Percentiles rank a stretch among this genome's conserved stretches.
These are phyloP conservation scores for Piliocolobus tephrosceles DNA, from an alignment of 2,113 vertebrate genomes.

Conservation along the genomic window DNA sequence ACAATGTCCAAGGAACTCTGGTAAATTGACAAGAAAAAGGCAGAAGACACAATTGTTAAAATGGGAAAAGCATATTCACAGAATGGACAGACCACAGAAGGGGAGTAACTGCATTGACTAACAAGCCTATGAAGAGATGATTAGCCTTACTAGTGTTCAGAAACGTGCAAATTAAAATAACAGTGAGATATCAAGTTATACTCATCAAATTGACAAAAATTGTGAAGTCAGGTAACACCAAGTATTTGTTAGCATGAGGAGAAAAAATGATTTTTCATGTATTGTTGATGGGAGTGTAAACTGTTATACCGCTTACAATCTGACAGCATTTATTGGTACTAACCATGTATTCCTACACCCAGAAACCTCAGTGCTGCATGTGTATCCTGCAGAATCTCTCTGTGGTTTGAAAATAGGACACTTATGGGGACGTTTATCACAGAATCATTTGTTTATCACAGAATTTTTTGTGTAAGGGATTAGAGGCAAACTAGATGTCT, in stretches of 20 bases:
- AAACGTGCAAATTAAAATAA: slow-evolving; percentile 37
- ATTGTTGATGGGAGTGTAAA: not conserved
- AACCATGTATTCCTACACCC: not conserved
- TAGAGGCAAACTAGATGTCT: not conserved
- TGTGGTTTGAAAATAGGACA: not conserved
- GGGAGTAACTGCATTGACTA: not conserved
- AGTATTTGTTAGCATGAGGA: not conserved
- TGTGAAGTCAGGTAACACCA: not conserved
- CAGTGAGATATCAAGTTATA: not conserved
- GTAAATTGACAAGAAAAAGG: not conserved
- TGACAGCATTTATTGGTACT: not conserved
- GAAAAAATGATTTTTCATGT: not conserved
- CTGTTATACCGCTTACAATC: not conserved
- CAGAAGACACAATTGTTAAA: slow-evolving; percentile 3
- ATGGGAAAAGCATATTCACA: not conserved
- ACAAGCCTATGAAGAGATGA: not conserved
- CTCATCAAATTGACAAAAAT: not conserved
- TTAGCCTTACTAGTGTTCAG: not conserved
- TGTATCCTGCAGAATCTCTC: not conserved
- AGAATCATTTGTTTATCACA: slow-evolving; percentile 7
- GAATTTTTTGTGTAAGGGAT: not conserved
- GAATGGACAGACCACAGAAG: not conserved
- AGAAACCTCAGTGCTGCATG: not conserved
- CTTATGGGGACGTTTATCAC: slow-evolving; percentile 6
- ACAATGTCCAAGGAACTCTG: not conserved